Percentiles rank a stretch among this genome's conserved stretches.
These are phyloP conservation scores for Tillus elongatus DNA, from an alignment of 2,888 invertebrate genomes.

Conservation along the genomic window DNA sequence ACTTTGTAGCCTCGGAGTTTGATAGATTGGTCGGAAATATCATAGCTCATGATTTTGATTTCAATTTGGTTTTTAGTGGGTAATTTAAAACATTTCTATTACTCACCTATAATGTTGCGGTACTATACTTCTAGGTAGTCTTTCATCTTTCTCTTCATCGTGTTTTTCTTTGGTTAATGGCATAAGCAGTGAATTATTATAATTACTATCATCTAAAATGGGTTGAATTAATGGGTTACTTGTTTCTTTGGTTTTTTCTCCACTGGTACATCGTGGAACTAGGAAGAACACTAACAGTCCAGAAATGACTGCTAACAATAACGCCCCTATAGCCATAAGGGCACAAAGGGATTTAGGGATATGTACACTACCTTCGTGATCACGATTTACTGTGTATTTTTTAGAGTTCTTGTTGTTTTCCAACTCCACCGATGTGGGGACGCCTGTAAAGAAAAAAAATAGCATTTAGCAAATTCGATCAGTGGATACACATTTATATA, in stretches of 20 bases:
- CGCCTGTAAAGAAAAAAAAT: conserved; percentile 32
- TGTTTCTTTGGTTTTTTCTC: too few species aligned
- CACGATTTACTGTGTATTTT: conserved; percentile 38
- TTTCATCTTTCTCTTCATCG: conserved; percentile 24
- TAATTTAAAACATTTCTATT: too few species aligned
- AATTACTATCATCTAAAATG: too few species aligned
- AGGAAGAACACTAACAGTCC: conserved; percentile 38
- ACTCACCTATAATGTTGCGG: conserved; percentile 36
- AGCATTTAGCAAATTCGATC: too few species aligned
- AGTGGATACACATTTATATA: too few species aligned
- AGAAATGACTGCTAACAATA: conserved; percentile 34
- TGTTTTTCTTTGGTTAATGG: conserved; percentile 5
- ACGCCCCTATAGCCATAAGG: conserved; percentile 36
- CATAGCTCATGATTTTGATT: too few species aligned
- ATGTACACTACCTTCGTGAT: conserved; percentile 27
- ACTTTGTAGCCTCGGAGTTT: too few species aligned
- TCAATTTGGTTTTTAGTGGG: too few species aligned
- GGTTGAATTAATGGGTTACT: too few species aligned
- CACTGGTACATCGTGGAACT: conserved; percentile 32
- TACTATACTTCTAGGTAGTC: conserved; percentile 32
- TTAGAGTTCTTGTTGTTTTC: conserved; percentile 38
- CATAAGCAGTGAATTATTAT: not conserved
- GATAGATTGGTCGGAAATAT: too few species aligned
- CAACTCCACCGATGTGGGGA: conserved; percentile 36
- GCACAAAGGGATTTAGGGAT: conserved; percentile 36